A percentile compares a stretch with the other conserved stretches of the same genome.
Conservation (phyloP, 2,113 vertebrate genomes). For the Corythaeola cristata region DNA sequence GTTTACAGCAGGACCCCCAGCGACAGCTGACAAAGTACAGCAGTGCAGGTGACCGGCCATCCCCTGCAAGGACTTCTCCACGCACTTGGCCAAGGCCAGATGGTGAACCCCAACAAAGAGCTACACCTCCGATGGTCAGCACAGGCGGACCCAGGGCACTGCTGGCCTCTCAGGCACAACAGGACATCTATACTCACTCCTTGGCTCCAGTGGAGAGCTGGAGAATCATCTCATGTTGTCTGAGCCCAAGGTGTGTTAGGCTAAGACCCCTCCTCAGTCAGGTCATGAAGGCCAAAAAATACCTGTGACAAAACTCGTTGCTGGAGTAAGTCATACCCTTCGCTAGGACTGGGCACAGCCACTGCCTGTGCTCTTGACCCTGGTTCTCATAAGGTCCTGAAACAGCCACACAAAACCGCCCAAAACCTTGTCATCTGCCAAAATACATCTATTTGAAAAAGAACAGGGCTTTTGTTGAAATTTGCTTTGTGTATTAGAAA, state of each 20-base stretch:
- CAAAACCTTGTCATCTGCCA: neutral
- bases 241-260: neutral
- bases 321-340: neutral
- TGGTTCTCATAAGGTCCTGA: neutral
- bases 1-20: neutral
- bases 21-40: neutral
- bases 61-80: neutral
- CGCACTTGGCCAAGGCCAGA: rapidly evolving
- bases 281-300: neutral
- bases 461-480: neutral
- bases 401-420: neutral
- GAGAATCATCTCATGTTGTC: neutral
- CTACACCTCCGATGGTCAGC: neutral
- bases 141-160: neutral
- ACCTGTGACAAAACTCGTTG: neutral
- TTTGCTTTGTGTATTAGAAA: neutral
- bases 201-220: neutral
- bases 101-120: neutral
- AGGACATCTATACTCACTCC: neutral
- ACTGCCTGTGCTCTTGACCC: too few relatives aligned
- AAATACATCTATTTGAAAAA: neutral
- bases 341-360: neutral
- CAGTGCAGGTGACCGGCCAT: neutral
- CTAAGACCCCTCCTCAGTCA: neutral
- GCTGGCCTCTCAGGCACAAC: neutral